Evolutionary conservation across 1,140 invertebrate species (phyloP), one percentile per base, ranked within the genome.

Genomic region (Drosophila hydei): DNA sequence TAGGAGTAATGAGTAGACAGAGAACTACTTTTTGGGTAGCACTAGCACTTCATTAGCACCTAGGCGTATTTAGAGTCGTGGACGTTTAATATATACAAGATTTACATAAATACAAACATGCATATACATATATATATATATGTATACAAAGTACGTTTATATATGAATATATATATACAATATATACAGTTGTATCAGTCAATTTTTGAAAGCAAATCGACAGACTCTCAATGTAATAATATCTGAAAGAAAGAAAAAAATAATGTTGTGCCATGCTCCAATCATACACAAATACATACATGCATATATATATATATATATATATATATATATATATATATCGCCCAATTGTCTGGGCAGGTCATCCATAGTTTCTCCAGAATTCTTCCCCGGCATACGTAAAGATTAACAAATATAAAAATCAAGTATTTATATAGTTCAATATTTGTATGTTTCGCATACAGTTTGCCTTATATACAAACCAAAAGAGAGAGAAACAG

Each of bases 401-500:
- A 56, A 70, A 23, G 52, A 67, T 21, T 45, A 45, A 45, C 19
- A 23, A 63, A 81, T 50, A 69, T 63, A 64, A 75, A 72, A 52
- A 45, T 51, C 62, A 83, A 76, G 75, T 83, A 88, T 89, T 87
- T 89, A 88, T 81, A 89, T 88, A 89, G 84, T 79, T 88, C 84
- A 77, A 89, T 89, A 77, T 72, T 83, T 71, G 84, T 88, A 83
- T 79, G 72, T 67, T 72, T 78, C 71, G 81, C 81, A 87, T 87
- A 87, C 81, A 87, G 81, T 89, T 88, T 88, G 83, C 83, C 83
- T 88, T 88, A 88, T 88, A 88, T 88, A 88, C 84, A 88, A 85
- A 58, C 78, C 63, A 59, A 71, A 43, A 45, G 67, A 75, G 50
- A 79, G 54, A 76, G 50, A 76, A 11, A 78, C 60, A 60, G 65